These are phyloP conservation scores for Tetragnatha versicolor DNA, from an alignment of 1,140 invertebrate species.

Conservation along the genomic window DNA sequence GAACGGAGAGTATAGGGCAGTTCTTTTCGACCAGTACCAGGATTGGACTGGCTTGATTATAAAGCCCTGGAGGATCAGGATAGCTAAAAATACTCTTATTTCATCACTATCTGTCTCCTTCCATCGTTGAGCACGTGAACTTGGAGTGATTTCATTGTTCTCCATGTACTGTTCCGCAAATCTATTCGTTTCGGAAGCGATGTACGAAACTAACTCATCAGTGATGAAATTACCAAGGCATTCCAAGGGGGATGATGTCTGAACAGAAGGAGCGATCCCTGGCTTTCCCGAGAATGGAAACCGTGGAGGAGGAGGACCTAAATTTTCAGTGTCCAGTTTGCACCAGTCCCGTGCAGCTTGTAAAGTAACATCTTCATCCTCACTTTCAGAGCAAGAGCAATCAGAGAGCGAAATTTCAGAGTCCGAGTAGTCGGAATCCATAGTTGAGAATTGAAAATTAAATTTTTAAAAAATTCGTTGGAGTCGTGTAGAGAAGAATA, in stretches of 20 bases:
- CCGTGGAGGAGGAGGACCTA: too few species aligned
- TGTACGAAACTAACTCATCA: neutral
- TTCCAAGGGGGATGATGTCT: neutral
- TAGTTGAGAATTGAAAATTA: too few species aligned
- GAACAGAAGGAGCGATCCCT: too few species aligned
- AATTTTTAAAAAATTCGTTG: too few species aligned
- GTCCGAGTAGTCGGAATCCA: too few species aligned
- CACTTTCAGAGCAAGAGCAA: too few species aligned
- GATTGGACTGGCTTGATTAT: neutral
- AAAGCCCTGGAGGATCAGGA: neutral
- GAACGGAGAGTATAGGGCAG: neutral
- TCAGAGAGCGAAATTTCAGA: too few species aligned
- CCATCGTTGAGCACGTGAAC: neutral
- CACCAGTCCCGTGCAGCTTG: too few species aligned
- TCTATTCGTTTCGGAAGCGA: neutral
- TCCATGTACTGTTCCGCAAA: neutral
- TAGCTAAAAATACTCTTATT: neutral
- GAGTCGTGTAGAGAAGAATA: too few species aligned
- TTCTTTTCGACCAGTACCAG: neutral
- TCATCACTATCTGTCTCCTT: neutral
- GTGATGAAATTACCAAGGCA: neutral
- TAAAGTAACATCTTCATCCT: too few species aligned
- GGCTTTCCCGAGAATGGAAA: too few species aligned
- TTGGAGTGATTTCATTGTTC: neutral
- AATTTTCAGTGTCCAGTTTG: too few species aligned